Evolutionary conservation across 2,797 vertebrate genomes (phyloP), one percentile per base, ranked within the genome.

Genomic region (Alauda arvensis): DNA sequence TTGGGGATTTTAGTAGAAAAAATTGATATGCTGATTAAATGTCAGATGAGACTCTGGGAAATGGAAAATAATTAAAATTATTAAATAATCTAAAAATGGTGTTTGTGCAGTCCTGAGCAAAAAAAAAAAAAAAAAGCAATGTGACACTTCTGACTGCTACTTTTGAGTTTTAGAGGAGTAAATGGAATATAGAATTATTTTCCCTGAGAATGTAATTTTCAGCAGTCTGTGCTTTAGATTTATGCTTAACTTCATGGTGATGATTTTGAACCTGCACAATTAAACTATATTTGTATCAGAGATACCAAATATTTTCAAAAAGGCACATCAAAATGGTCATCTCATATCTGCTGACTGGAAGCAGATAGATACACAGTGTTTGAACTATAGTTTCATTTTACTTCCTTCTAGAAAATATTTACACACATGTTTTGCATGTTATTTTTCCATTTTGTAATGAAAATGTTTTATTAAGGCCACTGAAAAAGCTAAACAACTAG

Each of bases 41-140:
- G 2, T 39, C 23, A 61, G 12, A 18, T 39, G 28, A 19, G 14
- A 21, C 31, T 74, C 46, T 45, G 16, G 24, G 46, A 75, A 82
- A 79, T 3, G 11, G 7, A 12, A 88, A 80, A 67, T 34, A 71
- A 72, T 43, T 75, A 28, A 75, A 87, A n/a, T 78, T 19, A 72
- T n/a, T 68, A 45, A 53, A 37, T 40, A 68, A 74, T 14, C 6
- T 80, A n/a, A 85, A 69, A 56, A 46, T 16, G 1, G 24, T 31
- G 2, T 68, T 74, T 71, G 1, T 0, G 0, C 25, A 16, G 7
- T 53, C 12, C 12, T 33, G 26, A 29, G 3, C 14, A 7, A 5
- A 46, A 48, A 49, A n/a, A 61, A 45, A 12, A 12, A 31, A 52
- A 20, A 12, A 31, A 31, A n/a, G 2, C 3, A 60, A 6, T 34